Evolutionary conservation across 1,140 invertebrate species (phyloP), one percentile per base, ranked within the genome.

Genomic region (Lineus longissimus): DNA sequence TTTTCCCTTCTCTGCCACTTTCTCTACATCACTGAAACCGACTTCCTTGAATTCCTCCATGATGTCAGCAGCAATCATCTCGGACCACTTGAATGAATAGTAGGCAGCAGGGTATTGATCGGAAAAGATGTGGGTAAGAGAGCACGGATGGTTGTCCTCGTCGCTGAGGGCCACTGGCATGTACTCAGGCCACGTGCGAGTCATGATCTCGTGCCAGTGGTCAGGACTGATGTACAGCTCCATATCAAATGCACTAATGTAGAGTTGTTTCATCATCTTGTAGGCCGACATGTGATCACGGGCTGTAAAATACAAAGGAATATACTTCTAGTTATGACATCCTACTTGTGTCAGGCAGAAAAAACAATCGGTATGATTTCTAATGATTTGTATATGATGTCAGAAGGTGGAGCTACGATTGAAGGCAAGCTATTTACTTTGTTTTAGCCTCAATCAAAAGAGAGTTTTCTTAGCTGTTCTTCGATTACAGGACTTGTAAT

Each of bases 41-140:
- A 84, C 84, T 78, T 95, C 91, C 63, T 88, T 81, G 77, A 96
- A 95, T 41, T 91, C 89, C 77, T 87, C 89, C 72, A 90, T 94
- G 17, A 90, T 85, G 82, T 97, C 94, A 1, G 93, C 92, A 0
- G 93, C 93, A 36, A 95, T 85, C 86, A 97, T 89, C 82, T 82
- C 70, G 17, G 82, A 77, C 83, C 88, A 55, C 4, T 78, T 71
- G 58, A 77, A 66, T 2, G 77, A 76, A 68, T 83, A 85, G 66
- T 83, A 83, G 4, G 78, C 75, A 30, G 83, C 83, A 27, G 78
- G 73, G 70, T 76, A 76, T 7, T 75, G 65, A n/a, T 77, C 78
- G 55, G 69, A 72, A 56, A 82, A 80, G 17, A 85, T 81, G 27
- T 76, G 67, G 7, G 85, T 85, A 74, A 95, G 90, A 0, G 90